Evolutionary conservation across 2,888 invertebrate genomes (phyloP).

Genomic region (Agonopterix arenella): DNA sequence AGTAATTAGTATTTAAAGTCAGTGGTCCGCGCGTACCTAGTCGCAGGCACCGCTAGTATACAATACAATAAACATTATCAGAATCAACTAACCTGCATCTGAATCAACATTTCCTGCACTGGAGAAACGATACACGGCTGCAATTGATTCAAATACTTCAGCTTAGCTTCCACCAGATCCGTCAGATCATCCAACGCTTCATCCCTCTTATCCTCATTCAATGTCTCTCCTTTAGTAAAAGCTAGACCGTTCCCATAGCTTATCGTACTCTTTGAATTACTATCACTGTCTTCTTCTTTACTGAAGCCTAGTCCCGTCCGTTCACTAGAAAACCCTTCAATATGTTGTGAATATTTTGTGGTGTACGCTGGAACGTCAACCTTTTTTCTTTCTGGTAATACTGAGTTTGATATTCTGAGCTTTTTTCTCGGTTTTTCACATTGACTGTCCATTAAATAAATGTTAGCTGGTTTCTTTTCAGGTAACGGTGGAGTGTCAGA

Average conservation of each 20-base stretch:
- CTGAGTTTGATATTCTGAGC: constrained; percentile 61
- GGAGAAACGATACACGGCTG: constrained; percentile 65
- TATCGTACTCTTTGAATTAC: constrained; percentile 49
- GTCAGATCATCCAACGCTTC: constrained; percentile 51
- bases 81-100: constrained; percentile 66
- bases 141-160: constrained; percentile 68
- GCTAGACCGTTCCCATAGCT: constrained; percentile 60
- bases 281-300: constrained; percentile 34
- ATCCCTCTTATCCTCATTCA: constrained; percentile 58
- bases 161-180: constrained; percentile 66
- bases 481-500: constrained; percentile 12
- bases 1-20: no score
- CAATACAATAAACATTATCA: no score
- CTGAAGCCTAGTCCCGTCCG: constrained; percentile 68
- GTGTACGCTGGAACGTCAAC: constrained; percentile 51
- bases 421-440: constrained; percentile 53
- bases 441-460: constrained; percentile 44
- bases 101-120: constrained; percentile 74
- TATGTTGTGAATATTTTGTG: constrained; percentile 62
- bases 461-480: constrained; percentile 53
- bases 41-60: not conserved
- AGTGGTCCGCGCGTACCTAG: not conserved
- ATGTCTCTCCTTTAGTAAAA: constrained; percentile 72
- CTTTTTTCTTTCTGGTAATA: constrained; percentile 50
- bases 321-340: constrained; percentile 63